Evolutionary conservation across 35 echinoderm and acorn worm genomes (phyloP).

Genomic region (Amphiura filiformis): DNA sequence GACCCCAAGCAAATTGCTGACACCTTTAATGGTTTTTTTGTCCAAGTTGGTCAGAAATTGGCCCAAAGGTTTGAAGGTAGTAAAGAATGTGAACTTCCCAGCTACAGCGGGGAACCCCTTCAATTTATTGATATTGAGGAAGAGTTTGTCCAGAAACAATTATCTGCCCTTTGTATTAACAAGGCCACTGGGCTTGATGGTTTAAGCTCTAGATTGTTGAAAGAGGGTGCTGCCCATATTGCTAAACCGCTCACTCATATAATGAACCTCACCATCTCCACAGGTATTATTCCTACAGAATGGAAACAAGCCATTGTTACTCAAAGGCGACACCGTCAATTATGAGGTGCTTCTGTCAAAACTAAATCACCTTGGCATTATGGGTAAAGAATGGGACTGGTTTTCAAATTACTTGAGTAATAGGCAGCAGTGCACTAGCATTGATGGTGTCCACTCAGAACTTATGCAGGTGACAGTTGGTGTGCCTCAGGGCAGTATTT

Average conservation of each 20-base stretch:
- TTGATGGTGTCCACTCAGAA: not conserved
- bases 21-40: constrained; percentile 4
- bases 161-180: not conserved
- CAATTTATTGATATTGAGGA: constrained; percentile 10
- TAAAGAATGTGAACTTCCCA: not conserved
- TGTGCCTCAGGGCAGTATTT: not conserved
- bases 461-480: not conserved
- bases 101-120: not conserved
- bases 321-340: constrained; percentile 18
- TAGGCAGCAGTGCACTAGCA: not conserved
- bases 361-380: not conserved
- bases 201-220: not conserved
- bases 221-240: not conserved
- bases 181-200: constrained; percentile 17
- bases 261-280: constrained; percentile 27
- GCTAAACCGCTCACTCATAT: constrained; percentile 4
- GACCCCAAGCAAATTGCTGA: not conserved
- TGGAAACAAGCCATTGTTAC: constrained; percentile 26
- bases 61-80: not conserved
- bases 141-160: not conserved
- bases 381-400: not conserved
- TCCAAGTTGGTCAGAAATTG: not conserved
- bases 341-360: not conserved
- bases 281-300: constrained; percentile 3
- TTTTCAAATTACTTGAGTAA: constrained; percentile 15